phyloP scores from a whole-genome alignment of 2,113 vertebrate species.

The Alexandromys fortis region DNA sequence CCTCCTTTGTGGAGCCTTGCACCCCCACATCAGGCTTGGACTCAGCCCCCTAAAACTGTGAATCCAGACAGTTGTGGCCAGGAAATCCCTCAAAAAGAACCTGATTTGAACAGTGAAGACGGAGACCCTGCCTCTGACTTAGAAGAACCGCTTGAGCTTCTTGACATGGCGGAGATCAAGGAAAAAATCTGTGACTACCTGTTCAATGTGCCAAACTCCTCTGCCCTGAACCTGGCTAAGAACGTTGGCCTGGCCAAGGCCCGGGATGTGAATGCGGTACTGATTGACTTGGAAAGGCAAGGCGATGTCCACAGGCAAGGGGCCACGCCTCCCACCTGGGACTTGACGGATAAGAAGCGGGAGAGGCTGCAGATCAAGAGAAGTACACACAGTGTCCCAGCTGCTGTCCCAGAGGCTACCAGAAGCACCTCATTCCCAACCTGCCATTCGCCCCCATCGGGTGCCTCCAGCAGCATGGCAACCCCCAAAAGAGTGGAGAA shows the following conservation, averaged over 20 bases:
- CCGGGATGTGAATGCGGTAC: slow-evolving; percentile 89
- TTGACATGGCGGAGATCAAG: slow-evolving; percentile 88
- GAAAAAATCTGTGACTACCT: slow-evolving; percentile 91
- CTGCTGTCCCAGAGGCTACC: not conserved
- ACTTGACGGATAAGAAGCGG: slow-evolving; percentile 88
- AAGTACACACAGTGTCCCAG: not conserved
- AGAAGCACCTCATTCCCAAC: not conserved
- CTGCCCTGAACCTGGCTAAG: slow-evolving; percentile 90
- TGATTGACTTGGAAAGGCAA: slow-evolving; percentile 91
- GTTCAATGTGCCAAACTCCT: slow-evolving; percentile 83
- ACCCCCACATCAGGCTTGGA: rapidly evolving
- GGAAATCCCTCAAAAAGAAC: rapidly evolving
- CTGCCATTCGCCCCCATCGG: not conserved
- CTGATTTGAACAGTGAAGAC: slow-evolving; percentile 19
- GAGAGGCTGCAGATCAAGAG: slow-evolving; percentile 91
- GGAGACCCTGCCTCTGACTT: rapidly evolving
- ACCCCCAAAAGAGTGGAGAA: slow-evolving; percentile 59
- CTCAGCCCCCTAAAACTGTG: not conserved
- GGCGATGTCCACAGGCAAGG: slow-evolving; percentile 89
- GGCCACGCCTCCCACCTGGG: slow-evolving; percentile 86
- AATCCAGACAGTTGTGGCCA: not conserved
- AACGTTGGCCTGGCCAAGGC: slow-evolving; percentile 89
- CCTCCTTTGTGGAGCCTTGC: slow-evolving; percentile 90
- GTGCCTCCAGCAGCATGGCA: rapidly evolving
- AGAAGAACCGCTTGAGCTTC: slow-evolving; percentile 41